Conservation (phyloP, 2,113 vertebrate genomes). For the Lethenteron reissneri region DNA sequence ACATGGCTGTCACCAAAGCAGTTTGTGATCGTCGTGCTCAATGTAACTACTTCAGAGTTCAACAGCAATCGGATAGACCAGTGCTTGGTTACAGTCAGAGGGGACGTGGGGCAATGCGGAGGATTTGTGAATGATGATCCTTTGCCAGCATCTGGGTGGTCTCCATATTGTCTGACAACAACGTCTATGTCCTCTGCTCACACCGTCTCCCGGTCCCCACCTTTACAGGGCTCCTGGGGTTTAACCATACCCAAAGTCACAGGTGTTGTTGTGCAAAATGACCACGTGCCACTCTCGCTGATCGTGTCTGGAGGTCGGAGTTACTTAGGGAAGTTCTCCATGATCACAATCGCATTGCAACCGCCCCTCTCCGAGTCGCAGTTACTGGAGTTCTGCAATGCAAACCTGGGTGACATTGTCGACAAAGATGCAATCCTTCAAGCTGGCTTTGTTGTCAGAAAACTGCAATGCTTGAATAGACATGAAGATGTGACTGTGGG, state of each 20-base stretch:
- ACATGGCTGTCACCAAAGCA: slow-evolving; percentile 2
- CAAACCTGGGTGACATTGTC: not conserved
- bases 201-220: not conserved
- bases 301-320: not conserved
- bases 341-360: not conserved
- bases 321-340: not conserved
- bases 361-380: not conserved
- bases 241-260: not conserved
- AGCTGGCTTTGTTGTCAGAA: not conserved
- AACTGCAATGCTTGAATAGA: slow-evolving; percentile 2
- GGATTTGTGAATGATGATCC: slow-evolving; percentile 2
- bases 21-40: not conserved
- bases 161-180: slow-evolving; percentile 3
- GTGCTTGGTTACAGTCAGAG: not conserved
- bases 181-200: slow-evolving; percentile 3
- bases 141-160: not conserved
- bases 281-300: slow-evolving; percentile 1
- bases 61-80: not conserved
- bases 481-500: not conserved
- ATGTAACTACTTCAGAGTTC: not conserved
- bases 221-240: slow-evolving; percentile 1
- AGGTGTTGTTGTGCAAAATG: not conserved
- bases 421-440: not conserved
- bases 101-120: not conserved
- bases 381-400: not conserved